Evolutionary conservation across 2,797 vertebrate genomes (phyloP), one percentile per base, ranked within the genome.

Genomic region (Sebastolobus alascanus): DNA sequence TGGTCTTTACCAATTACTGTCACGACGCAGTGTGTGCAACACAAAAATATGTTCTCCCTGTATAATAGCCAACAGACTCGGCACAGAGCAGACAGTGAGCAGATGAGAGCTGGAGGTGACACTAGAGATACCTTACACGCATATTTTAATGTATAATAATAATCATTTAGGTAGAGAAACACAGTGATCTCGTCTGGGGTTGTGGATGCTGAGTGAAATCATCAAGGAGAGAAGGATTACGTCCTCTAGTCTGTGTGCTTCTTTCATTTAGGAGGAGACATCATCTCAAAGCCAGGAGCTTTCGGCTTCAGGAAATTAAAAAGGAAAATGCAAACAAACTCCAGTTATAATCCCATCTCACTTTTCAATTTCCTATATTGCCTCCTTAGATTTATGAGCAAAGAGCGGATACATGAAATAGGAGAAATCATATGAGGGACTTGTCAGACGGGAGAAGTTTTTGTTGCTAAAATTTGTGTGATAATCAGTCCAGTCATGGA

Each of bases 221-320:
- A 87, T 87, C 61, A 72, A 83, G 86, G 73, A 77, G 77, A 73
- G 81, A 86, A 70, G 77, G 75, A 85, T 83, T 77, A 86, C 59
- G 33, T 84, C 77, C 83, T 86, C 77, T 74, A 59, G 10, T 85
- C 84, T 84, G 76, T 77, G 82, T 79, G 84, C 84, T 84, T 89
- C 89, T 89, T 86, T 82, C 77, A 87, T 87, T 92, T 91, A 81
- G 85, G 46, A 55, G 83, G 80, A 81, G 94, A 94, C 94, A 92
- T 93, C 89, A 92, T 95, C 90, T 90, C 93, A 97, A 96, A 97
- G 95, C 93, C 95, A 91, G 93, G 92, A 95, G 95, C 96, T 93
- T 97, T 96, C 95, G 95, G 94, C 95, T 94, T 95, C 97, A 99
- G 98, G 98, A 99, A 98, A 99, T 98, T 97, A 98, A 98, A 98